Percentiles rank a stretch among this genome's conserved stretches.
phyloP scores from a whole-genome alignment of 2,888 invertebrate species.

The Steinernema carpocapsae region DNA sequence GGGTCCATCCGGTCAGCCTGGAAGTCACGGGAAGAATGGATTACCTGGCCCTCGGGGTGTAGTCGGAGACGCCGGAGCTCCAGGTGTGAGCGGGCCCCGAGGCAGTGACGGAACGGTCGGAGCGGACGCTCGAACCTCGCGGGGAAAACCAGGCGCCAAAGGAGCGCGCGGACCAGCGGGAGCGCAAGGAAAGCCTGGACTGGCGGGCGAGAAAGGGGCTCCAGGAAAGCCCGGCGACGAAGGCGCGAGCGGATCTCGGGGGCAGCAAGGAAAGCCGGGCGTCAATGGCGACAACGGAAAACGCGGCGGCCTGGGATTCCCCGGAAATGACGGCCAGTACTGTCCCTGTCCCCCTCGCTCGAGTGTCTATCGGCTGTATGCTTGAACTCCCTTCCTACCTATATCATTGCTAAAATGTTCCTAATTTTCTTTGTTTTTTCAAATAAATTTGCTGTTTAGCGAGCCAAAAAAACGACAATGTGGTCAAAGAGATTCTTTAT shows the following conservation, averaged over 20 bases:
- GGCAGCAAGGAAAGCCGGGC: neutral
- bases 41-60: neutral
- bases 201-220: neutral
- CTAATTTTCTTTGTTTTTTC: no score
- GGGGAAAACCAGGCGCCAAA: slow-evolving; percentile 16
- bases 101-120: neutral
- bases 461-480: no score
- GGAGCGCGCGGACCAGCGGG: slow-evolving; percentile 2
- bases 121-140: neutral
- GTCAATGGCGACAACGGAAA: slow-evolving; percentile 21
- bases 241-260: neutral
- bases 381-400: no score
- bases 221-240: neutral
- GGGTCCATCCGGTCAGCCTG: neutral
- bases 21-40: neutral
- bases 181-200: neutral
- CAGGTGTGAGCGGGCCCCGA: neutral
- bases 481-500: no score
- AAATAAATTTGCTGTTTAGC: no score
- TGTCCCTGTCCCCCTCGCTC: slow-evolving; percentile 25
- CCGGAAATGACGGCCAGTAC: slow-evolving; percentile 21
- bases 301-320: slow-evolving; percentile 5
- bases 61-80: slow-evolving; percentile 4
- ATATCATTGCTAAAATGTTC: no score
- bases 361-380: neutral